These are phyloP conservation scores for Lasioglossum villosulum DNA, from an alignment of 2,888 invertebrate genomes.

Conservation along the genomic window DNA sequence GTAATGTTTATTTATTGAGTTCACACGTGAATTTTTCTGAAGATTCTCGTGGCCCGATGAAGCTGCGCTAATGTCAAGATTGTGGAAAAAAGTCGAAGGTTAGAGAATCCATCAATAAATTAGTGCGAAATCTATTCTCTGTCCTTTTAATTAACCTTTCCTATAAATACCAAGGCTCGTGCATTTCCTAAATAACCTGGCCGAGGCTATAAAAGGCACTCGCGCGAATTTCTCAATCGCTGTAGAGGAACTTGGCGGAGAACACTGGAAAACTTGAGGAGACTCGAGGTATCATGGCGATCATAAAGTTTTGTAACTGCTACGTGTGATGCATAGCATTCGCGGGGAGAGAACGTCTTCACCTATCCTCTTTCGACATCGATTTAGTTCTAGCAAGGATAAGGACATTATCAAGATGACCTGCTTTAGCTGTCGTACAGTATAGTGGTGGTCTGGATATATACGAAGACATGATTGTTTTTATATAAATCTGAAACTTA, in stretches of 20 bases:
- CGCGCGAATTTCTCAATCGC: not conserved
- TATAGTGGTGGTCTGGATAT: not conserved
- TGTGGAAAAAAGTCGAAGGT: not conserved
- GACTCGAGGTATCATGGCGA: not conserved
- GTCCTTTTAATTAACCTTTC: conserved; percentile 26
- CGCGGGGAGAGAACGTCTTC: not conserved
- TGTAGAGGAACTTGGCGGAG: not conserved
- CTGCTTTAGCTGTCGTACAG: not conserved
- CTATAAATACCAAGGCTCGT: conserved; percentile 22
- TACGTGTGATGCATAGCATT: not conserved
- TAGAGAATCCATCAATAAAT: conserved; percentile 26
- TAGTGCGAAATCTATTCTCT: not conserved
- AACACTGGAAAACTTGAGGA: conserved; percentile 8
- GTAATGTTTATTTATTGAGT: not conserved
- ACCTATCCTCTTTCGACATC: not conserved
- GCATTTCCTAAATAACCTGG: conserved; percentile 24
- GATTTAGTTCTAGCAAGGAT: not conserved
- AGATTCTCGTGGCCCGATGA: not conserved
- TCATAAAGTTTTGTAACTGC: not conserved
- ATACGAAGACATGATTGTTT: not conserved
- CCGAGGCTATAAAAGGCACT: conserved; percentile 12
- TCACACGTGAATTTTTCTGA: not conserved
- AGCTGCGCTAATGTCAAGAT: not conserved
- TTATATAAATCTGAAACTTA: too few species aligned
- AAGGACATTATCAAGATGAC: conserved; percentile 11